Evolutionary conservation across 2,113 vertebrate species (phyloP).

Genomic region (Odocoileus hemionus): DNA sequence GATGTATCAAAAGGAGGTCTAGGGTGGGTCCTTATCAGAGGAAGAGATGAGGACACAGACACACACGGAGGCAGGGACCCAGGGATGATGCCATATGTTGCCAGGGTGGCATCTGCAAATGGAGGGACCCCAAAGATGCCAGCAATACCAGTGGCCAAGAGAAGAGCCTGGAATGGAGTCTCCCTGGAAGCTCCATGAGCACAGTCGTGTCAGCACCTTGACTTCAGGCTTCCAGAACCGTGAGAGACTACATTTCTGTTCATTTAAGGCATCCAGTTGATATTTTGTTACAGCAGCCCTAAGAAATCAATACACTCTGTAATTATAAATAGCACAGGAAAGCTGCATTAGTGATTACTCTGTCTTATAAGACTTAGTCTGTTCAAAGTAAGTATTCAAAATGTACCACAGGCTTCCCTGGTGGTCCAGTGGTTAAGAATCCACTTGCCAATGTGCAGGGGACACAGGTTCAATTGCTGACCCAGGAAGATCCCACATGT

Average conservation of each 20-base stretch:
- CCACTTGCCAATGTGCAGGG: neutral
- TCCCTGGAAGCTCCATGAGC: neutral
- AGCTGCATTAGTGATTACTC: neutral
- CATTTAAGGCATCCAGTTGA: neutral
- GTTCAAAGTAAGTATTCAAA: neutral
- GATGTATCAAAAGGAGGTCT: neutral
- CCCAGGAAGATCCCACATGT: neutral
- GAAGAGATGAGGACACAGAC: neutral
- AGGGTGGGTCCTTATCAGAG: neutral
- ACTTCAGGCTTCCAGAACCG: neutral
- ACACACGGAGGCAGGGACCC: neutral
- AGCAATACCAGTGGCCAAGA: neutral
- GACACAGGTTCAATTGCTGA: neutral
- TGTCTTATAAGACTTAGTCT: neutral
- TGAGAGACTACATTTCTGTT: neutral
- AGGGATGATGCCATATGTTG: accelerated
- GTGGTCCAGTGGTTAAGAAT: neutral
- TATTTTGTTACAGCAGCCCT: neutral
- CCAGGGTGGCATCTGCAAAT: neutral
- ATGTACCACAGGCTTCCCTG: neutral
- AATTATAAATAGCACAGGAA: neutral
- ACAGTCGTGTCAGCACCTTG: accelerated
- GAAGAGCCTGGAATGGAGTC: neutral
- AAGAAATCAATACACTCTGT: too few relatives aligned
- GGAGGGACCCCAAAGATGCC: neutral